Conservation (phyloP, 1,140 invertebrate genomes). For the Brachionus plicatilis region DNA sequence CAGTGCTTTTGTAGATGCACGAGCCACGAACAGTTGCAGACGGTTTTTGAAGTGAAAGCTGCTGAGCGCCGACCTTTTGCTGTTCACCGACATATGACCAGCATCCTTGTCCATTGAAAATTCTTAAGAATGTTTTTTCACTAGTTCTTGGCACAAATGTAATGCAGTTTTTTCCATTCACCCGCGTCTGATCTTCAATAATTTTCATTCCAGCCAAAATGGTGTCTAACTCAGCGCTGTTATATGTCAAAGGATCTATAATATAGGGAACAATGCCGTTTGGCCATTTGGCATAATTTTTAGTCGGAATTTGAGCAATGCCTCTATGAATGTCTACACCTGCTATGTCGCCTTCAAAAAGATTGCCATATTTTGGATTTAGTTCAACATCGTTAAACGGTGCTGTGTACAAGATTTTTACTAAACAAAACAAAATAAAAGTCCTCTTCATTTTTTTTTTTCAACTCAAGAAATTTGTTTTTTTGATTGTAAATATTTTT, state of each 20-base stretch:
- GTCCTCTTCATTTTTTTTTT: too few relatives aligned
- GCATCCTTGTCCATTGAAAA: slow-evolving; percentile 25
- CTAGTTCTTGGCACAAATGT: slow-evolving; percentile 3
- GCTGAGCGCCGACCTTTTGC: neutral
- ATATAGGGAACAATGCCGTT: slow-evolving; percentile 35
- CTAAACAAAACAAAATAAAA: too few relatives aligned
- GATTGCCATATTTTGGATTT: neutral
- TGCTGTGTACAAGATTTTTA: neutral
- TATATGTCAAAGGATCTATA: neutral
- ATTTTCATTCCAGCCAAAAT: slow-evolving; percentile 33
- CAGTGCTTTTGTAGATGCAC: slow-evolving; percentile 66
- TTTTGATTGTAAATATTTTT: too few relatives aligned
- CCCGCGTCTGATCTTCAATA: slow-evolving; percentile 28
- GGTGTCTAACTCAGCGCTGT: neutral
- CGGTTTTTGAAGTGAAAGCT: neutral
- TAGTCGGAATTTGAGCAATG: slow-evolving; percentile 5
- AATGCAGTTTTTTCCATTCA: slow-evolving; percentile 2
- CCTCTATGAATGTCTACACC: slow-evolving; percentile 24
- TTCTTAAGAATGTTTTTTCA: slow-evolving; percentile 7
- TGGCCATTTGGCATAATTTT: slow-evolving; percentile 9
- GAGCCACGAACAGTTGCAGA: neutral
- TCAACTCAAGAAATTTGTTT: too few relatives aligned
- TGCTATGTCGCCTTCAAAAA: slow-evolving; percentile 25
- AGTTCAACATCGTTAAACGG: neutral
- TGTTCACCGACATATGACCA: slow-evolving; percentile 25